Percentiles rank a stretch among this genome's conserved stretches.
These are phyloP conservation scores for Melinaea menophilus DNA, from an alignment of 2,888 invertebrate species.

Conservation along the genomic window DNA sequence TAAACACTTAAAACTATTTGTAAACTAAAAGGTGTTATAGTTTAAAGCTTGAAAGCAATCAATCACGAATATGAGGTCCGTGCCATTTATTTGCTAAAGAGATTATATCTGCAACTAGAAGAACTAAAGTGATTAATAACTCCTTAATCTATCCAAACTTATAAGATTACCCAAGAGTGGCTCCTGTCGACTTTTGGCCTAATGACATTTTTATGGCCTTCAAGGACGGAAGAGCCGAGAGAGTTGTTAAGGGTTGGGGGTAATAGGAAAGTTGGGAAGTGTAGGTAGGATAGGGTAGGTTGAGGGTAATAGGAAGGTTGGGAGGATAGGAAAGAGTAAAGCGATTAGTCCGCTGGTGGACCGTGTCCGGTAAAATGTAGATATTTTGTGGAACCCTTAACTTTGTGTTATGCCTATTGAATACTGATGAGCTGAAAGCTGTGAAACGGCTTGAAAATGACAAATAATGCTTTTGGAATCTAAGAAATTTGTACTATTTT, in stretches of 20 bases:
- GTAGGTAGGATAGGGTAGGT: too few relatives aligned
- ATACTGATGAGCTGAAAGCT: constrained; percentile 19
- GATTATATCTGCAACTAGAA: constrained; percentile 5
- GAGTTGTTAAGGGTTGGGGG: neutral
- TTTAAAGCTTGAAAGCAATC: neutral
- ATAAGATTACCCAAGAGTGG: constrained; percentile 11
- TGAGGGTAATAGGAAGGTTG: neutral
- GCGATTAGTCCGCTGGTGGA: constrained; percentile 23
- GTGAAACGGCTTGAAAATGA: constrained; percentile 5
- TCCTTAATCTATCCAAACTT: constrained; percentile 25
- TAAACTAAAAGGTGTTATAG: neutral
- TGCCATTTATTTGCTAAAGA: neutral
- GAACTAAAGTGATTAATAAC: constrained; percentile 27
- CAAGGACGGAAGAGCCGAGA: constrained; percentile 9
- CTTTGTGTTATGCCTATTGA: constrained; percentile 21
- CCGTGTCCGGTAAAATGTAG: constrained; percentile 16
- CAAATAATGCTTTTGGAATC: too few relatives aligned
- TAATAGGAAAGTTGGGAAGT: neutral
- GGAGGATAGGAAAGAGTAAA: neutral
- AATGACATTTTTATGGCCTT: constrained; percentile 16
- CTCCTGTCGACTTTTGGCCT: constrained; percentile 8
- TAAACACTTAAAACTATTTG: too few relatives aligned
- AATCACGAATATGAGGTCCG: neutral
- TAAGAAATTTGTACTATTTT: too few relatives aligned
- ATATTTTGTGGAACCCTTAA: constrained; percentile 20